Conservation (phyloP, 2,113 vertebrate genomes). For the Misgurnus anguillicaudatus region DNA sequence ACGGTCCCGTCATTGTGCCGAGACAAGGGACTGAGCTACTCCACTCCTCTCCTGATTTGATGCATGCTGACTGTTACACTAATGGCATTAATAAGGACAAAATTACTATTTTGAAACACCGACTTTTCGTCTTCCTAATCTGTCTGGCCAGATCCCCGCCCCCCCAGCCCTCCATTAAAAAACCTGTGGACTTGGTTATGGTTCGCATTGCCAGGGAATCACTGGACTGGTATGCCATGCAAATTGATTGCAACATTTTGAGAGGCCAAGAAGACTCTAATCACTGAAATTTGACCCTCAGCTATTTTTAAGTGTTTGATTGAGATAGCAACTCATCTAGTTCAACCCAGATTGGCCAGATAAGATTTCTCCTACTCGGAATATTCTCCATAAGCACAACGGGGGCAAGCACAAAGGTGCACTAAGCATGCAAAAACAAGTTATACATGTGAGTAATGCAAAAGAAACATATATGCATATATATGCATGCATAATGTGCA, state of each 20-base stretch:
- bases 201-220: slow-evolving; percentile 30
- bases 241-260: slow-evolving; percentile 70
- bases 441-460: background rate
- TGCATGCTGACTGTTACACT: slow-evolving; percentile 82
- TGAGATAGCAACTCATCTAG: slow-evolving; percentile 71
- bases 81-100: slow-evolving; percentile 84
- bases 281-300: slow-evolving; percentile 71
- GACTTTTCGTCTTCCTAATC: slow-evolving; percentile 67
- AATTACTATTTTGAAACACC: slow-evolving; percentile 77
- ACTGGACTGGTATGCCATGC: slow-evolving; percentile 59
- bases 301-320: slow-evolving; percentile 77
- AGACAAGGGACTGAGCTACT: slow-evolving; percentile 72
- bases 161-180: slow-evolving; percentile 2
- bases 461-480: slow-evolving; percentile 10
- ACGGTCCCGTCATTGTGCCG: slow-evolving; percentile 69
- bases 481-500: slow-evolving; percentile 43
- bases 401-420: slow-evolving; percentile 5
- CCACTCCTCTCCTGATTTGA: slow-evolving; percentile 77
- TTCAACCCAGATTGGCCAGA: slow-evolving; percentile 60
- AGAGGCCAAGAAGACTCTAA: slow-evolving; percentile 65
- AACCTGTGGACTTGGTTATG: slow-evolving; percentile 19
- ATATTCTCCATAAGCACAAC: slow-evolving; percentile 28
- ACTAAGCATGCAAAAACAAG: background rate
- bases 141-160: slow-evolving; percentile 51
- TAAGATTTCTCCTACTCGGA: slow-evolving; percentile 56